These are phyloP conservation scores for Macquaria ambigua DNA, from an alignment of 2,113 vertebrate species.

Conservation along the genomic window DNA sequence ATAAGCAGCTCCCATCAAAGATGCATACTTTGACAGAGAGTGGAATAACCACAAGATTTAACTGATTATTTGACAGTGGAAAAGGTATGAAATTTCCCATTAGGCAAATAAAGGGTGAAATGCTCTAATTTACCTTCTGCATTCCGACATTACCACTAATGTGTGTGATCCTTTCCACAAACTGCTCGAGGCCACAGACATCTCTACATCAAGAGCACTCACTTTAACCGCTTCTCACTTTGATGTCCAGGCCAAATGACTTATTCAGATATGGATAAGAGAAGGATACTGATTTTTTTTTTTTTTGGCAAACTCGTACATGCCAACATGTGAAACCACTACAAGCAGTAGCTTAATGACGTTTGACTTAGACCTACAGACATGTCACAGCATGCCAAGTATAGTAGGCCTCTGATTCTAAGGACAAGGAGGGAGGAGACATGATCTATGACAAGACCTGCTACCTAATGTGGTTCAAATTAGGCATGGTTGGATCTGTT, in stretches of 20 bases:
- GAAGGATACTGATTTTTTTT: background rate
- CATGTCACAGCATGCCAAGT: constrained; percentile 6
- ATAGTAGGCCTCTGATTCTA: background rate
- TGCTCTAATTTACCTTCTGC: constrained; percentile 29
- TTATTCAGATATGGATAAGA: background rate
- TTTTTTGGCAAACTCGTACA: background rate
- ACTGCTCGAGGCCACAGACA: constrained; percentile 40
- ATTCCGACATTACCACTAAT: constrained; percentile 44
- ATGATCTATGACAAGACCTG: constrained; percentile 11
- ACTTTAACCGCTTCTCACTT: constrained; percentile 24
- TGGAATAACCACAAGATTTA: constrained; percentile 9
- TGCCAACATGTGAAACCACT: background rate
- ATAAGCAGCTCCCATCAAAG: constrained; percentile 1
- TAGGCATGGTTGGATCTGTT: constrained; percentile 34
- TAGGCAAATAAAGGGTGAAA: constrained; percentile 23
- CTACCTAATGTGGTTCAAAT: constrained; percentile 31
- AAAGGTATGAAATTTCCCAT: constrained; percentile 17
- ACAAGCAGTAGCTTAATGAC: constrained; percentile 9
- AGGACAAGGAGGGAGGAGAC: constrained; percentile 3
- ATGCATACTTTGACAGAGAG: background rate
- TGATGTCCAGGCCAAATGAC: constrained; percentile 38
- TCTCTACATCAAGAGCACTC: constrained; percentile 23
- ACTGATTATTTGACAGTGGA: constrained; percentile 29
- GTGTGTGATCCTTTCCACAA: constrained; percentile 41
- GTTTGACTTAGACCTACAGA: background rate